phyloP scores from a whole-genome alignment of 2,797 vertebrate genomes.

The Cossypha niveicapilla region DNA sequence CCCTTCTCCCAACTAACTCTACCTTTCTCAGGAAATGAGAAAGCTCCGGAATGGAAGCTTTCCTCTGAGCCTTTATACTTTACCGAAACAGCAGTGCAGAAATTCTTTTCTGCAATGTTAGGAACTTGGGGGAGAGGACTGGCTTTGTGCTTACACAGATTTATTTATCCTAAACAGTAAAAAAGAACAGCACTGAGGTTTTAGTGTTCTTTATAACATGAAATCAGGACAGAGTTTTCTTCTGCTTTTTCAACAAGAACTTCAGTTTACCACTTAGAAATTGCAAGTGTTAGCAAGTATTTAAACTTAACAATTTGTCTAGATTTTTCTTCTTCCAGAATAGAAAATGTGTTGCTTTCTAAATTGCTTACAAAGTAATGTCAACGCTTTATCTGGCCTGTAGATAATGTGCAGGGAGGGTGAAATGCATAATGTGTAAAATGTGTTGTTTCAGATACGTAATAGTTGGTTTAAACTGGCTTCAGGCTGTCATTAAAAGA shows the following conservation, averaged over 20 bases:
- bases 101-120: not conserved
- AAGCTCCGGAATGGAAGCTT: not conserved
- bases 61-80: not conserved
- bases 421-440: not conserved
- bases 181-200: not conserved
- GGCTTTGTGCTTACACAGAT: not conserved
- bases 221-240: not conserved
- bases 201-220: not conserved
- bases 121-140: not conserved
- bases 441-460: conserved; percentile 80
- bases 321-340: not conserved
- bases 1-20: not conserved
- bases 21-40: not conserved
- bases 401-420: not conserved
- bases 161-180: not conserved
- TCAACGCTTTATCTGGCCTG: not conserved
- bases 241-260: not conserved
- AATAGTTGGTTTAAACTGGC: conserved; percentile 87
- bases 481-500: conserved; percentile 87
- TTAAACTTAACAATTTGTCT: not conserved
- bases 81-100: not conserved
- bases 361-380: not conserved
- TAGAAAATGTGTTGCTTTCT: not conserved
- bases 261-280: not conserved
- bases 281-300: not conserved